Evolutionary conservation across 2,113 vertebrate species (phyloP), one percentile per base, ranked within the genome.

Genomic region (Eulacestoma nigropectus): DNA sequence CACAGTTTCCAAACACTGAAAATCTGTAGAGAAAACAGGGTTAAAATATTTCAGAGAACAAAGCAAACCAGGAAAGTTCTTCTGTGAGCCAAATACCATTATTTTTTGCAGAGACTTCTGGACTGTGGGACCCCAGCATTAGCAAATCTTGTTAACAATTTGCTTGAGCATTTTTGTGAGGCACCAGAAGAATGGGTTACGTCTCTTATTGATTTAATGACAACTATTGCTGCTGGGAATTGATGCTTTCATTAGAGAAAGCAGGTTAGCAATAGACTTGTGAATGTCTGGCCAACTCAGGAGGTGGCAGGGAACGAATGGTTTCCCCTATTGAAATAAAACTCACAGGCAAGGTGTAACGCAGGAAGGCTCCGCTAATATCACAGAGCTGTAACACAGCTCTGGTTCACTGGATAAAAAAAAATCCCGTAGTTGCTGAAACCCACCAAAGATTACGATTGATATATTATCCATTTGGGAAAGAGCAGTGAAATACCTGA

Each of bases 241-340:
- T 91, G 87, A 97, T 86, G 89, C 78, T 93, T 91, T 95, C 74
- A 69, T 96, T 92, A 96, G 85, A 74, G 75, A 93, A 94, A 96
- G 70, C 74, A 86, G 85, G 70, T 87, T 73, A 93, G 80, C 79
- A 74, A 27, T 50, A 90, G 79, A 63, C 35, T 85, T 46, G 17
- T 80, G 37, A 89, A 83, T 37, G 63, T 88, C 80, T 74, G 62
- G 87, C 73, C 75, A 35, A 0, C 8, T 52, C 75, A 33, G 53
- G 65, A 91, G 78, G 76, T 29, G 23, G 62, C 37, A 35, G 57
- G 59, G 35, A 77, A 64, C 6, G 9, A 87, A 87, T n/a, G 41
- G 76, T 50, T 93, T 87, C 41, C 63, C 44, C 59, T 84, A 3
- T 7, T 73, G 91, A 97, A 90, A 80, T 50, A 53, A 20, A 47